Evolutionary conservation across 2,113 vertebrate genomes (phyloP).

Genomic region (Engystomops pustulosus): DNA sequence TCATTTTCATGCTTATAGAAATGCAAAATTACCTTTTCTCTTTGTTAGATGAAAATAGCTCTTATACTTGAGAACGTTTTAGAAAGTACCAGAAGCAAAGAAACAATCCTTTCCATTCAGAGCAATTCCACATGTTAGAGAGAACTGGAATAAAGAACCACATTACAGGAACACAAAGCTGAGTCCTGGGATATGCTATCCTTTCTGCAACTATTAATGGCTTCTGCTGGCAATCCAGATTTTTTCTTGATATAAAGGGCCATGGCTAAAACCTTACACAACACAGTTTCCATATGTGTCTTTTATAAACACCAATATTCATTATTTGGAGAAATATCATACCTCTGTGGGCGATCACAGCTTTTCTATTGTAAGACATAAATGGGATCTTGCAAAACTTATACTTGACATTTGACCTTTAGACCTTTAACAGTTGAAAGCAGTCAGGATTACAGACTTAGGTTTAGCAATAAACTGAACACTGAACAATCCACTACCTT

Average conservation of each 20-base stretch:
- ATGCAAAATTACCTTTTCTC: constrained; percentile 42
- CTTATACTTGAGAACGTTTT: constrained; percentile 44
- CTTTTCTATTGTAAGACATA: background rate
- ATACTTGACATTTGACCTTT: too few relatives aligned
- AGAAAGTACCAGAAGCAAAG: constrained; percentile 42
- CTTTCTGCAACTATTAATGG: constrained; percentile 35
- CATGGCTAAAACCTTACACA: constrained; percentile 10
- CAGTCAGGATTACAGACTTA: too few relatives aligned
- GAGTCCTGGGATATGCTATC: constrained; percentile 36
- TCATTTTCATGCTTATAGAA: constrained; percentile 38
- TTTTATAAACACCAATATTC: background rate
- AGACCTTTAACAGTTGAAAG: too few relatives aligned
- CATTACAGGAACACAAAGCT: constrained; percentile 36
- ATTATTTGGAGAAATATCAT: background rate
- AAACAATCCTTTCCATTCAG: constrained; percentile 46
- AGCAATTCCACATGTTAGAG: constrained; percentile 14
- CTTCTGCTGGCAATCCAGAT: constrained; percentile 12
- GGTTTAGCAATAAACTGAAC: too few relatives aligned
- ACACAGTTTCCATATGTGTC: background rate
- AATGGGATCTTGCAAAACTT: background rate
- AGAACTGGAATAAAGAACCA: constrained; percentile 14
- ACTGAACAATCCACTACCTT: too few relatives aligned
- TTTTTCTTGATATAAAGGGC: constrained; percentile 15
- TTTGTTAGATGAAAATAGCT: constrained; percentile 35
- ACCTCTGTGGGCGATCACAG: background rate